Conservation (phyloP, 2,113 vertebrate species). For the Ictalurus furcatus region DNA sequence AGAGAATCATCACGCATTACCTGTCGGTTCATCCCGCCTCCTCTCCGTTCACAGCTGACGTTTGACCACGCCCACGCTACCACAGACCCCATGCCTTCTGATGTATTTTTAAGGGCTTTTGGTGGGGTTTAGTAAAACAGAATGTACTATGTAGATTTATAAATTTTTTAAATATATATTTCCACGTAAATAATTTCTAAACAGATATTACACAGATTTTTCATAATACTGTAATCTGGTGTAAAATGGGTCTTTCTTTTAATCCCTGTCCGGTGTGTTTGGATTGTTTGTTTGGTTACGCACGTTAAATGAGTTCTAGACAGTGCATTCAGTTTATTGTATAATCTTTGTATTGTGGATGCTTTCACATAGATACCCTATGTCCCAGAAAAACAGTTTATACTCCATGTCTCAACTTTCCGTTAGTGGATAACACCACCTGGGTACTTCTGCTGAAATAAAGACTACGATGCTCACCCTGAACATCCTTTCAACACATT, state of each 20-base stretch:
- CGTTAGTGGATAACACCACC: not conserved
- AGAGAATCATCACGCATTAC: not conserved
- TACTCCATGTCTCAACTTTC: not conserved
- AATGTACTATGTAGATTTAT: not conserved
- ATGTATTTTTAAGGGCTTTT: not conserved
- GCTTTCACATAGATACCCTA: not conserved
- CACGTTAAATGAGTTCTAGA: not conserved
- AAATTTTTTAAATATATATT: not conserved
- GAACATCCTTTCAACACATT: not conserved
- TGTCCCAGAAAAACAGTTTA: not conserved
- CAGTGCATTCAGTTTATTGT: not conserved
- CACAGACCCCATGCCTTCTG: not conserved
- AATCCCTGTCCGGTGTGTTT: not conserved
- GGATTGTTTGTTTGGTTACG: not conserved
- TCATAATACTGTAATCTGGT: not conserved
- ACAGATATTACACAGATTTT: not conserved
- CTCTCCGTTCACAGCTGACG: not conserved
- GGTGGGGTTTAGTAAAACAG: not conserved
- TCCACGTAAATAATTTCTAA: not conserved
- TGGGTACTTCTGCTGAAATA: not conserved
- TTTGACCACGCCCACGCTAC: not conserved
- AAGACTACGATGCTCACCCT: not conserved
- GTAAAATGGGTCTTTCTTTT: not conserved
- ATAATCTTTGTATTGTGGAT: not conserved
- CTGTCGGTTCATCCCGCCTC: not conserved